These are phyloP conservation scores for Polypedilum vanderplanki DNA, from an alignment of 1,140 invertebrate species.

Conservation along the genomic window DNA sequence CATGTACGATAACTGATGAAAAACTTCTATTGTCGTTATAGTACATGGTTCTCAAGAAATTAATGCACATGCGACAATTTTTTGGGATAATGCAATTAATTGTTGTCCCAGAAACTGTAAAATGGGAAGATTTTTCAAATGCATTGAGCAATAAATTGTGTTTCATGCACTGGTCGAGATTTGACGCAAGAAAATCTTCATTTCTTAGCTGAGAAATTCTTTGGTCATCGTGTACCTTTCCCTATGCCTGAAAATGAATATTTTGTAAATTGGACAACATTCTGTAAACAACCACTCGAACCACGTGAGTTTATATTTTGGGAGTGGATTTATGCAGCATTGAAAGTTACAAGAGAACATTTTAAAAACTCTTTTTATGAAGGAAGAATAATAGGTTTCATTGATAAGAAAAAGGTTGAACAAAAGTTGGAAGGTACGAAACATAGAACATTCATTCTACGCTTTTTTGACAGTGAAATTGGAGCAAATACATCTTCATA, in stretches of 20 bases:
- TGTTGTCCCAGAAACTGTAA: background rate
- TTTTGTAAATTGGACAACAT: background rate
- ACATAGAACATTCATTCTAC: background rate
- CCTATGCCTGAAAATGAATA: background rate
- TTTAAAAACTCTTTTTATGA: background rate
- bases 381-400: background rate
- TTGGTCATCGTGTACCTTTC: background rate
- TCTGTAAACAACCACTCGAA: background rate
- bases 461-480: background rate
- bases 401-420: background rate
- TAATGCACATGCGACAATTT: background rate
- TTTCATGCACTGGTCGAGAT: background rate
- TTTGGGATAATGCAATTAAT: background rate
- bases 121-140: background rate
- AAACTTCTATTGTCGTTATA: background rate
- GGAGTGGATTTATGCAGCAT: background rate
- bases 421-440: background rate
- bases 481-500: background rate
- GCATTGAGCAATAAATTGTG: background rate
- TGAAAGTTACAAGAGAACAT: background rate
- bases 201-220: background rate
- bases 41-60: background rate
- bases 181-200: background rate
- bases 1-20: background rate
- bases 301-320: background rate